Conservation (phyloP, 2,113 vertebrate genomes). For the cattle (Bos taurus) region DNA sequence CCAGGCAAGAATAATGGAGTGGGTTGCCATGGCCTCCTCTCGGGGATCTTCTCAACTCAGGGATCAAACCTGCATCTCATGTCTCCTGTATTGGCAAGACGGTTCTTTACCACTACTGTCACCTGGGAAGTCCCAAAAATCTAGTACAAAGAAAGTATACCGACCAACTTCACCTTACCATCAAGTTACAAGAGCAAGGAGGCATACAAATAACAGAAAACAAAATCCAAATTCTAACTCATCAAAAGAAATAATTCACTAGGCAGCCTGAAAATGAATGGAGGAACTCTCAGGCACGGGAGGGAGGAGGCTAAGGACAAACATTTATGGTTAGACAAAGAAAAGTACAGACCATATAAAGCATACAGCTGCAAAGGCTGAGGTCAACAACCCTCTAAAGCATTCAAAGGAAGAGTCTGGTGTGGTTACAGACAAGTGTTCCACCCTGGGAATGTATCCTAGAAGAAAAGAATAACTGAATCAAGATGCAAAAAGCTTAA, state of each 20-base stretch:
- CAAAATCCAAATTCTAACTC: slow-evolving; percentile 10
- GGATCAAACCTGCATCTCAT: neutral
- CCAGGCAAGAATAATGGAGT: neutral
- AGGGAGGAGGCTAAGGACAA: neutral
- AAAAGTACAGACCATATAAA: neutral
- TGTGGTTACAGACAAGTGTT: neutral
- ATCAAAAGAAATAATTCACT: slow-evolving; percentile 40
- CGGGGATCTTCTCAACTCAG: neutral
- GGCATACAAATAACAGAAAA: neutral
- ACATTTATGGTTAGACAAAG: neutral
- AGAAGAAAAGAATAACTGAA: slow-evolving; percentile 31
- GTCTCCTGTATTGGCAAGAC: neutral
- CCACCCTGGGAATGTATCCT: neutral
- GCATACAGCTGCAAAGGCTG: neutral
- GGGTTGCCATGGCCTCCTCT: neutral
- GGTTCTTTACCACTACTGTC: neutral
- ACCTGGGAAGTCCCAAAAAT: neutral
- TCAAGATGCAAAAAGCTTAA: neutral
- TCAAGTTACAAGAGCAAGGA: neutral
- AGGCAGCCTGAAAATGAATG: neutral
- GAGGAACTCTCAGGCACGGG: neutral
- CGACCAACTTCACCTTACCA: neutral
- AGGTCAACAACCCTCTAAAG: neutral
- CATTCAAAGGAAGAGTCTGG: neutral
- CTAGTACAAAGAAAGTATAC: neutral